These are phyloP conservation scores for Saxidomus purpurata DNA, from an alignment of 1,140 invertebrate species.

Conservation along the genomic window DNA sequence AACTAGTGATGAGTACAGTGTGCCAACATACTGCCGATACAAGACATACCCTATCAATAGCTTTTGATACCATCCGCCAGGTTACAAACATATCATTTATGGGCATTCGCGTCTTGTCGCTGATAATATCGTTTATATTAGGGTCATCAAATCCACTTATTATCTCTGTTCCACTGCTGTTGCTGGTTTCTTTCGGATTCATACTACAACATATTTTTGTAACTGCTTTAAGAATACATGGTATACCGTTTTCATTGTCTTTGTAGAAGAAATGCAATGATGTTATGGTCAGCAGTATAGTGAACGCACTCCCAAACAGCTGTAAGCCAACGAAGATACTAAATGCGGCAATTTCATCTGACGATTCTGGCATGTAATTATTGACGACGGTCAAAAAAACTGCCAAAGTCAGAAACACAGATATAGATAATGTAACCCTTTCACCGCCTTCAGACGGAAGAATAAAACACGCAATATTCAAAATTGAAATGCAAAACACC, in stretches of 20 bases:
- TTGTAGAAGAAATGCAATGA: conserved; percentile 41
- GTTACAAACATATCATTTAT: not conserved
- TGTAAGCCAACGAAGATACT: conserved; percentile 80
- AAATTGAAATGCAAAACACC: conserved; percentile 65
- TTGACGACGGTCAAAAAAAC: conserved; percentile 67
- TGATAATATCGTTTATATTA: not conserved
- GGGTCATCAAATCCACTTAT: not conserved
- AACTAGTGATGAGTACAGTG: not conserved
- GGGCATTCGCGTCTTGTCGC: not conserved
- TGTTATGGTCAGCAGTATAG: conserved; percentile 37
- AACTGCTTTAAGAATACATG: not conserved
- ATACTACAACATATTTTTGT: not conserved
- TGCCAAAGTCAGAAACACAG: conserved; percentile 67
- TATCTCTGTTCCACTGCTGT: conserved; percentile 1
- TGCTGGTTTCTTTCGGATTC: not conserved
- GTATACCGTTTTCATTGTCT: not conserved
- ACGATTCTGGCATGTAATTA: conserved; percentile 64
- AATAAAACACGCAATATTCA: conserved; percentile 64
- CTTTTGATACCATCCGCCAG: conserved; percentile 46
- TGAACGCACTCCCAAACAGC: conserved; percentile 51
- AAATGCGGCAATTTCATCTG: conserved; percentile 77
- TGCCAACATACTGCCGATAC: conserved; percentile 43
- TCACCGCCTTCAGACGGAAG: conserved; percentile 68
- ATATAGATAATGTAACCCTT: conserved; percentile 68
- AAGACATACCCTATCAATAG: conserved; percentile 30